These are phyloP conservation scores for Vulpes lagopus DNA, from an alignment of 2,113 vertebrate species.

Conservation along the genomic window DNA sequence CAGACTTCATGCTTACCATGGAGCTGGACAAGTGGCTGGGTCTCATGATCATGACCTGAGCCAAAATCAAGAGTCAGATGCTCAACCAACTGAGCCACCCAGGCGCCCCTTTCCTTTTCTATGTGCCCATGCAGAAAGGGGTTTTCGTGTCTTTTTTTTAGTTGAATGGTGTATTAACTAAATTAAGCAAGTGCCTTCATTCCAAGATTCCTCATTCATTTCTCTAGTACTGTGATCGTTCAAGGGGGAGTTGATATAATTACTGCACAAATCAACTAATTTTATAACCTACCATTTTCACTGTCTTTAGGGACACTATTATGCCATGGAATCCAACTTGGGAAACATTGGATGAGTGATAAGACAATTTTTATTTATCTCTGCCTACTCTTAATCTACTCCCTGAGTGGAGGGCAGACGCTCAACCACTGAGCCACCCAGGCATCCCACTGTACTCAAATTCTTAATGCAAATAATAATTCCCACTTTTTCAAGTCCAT, in stretches of 20 bases:
- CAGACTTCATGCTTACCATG: neutral
- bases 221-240: neutral
- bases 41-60: neutral
- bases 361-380: neutral
- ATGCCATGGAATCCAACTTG: neutral
- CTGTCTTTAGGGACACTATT: neutral
- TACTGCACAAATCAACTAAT: neutral
- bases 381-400: neutral
- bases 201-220: conserved; percentile 31
- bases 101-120: neutral
- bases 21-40: neutral
- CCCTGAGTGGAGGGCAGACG: too few relatives aligned
- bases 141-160: neutral
- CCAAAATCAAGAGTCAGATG: neutral
- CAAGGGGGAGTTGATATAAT: neutral
- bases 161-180: neutral
- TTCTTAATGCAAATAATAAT: neutral
- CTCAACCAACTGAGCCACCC: neutral
- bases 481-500: neutral
- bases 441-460: neutral
- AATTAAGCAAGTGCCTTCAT: neutral
- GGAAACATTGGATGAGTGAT: neutral
- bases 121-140: neutral
- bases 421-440: too few relatives aligned
- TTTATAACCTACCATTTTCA: neutral